These are phyloP conservation scores for Cotesia congregata DNA, from an alignment of 2,888 invertebrate species.

Conservation along the genomic window DNA sequence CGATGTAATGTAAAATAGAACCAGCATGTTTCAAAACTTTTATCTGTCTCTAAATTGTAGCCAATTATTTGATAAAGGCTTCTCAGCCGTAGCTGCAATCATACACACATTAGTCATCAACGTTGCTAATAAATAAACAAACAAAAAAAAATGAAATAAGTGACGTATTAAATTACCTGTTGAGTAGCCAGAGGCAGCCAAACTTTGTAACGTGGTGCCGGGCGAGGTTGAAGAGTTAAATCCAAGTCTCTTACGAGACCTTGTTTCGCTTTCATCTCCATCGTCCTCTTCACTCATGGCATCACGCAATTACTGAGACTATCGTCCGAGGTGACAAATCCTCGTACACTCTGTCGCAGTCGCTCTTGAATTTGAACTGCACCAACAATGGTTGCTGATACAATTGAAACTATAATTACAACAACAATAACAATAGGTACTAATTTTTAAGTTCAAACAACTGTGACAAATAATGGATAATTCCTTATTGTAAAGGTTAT, in stretches of 20 bases:
- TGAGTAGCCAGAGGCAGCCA: constrained; percentile 88
- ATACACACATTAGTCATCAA: background rate
- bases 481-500: background rate
- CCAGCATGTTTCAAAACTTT: constrained; percentile 72
- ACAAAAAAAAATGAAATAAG: constrained; percentile 22
- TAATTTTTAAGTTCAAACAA: background rate
- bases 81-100: constrained; percentile 79
- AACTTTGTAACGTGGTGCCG: constrained; percentile 78
- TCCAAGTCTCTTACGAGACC: constrained; percentile 66
- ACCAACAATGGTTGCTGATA: no score
- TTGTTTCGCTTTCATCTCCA: constrained; percentile 61
- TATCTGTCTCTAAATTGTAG: constrained; percentile 74
- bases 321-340: constrained; percentile 20
- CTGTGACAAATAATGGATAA: background rate
- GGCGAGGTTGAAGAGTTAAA: constrained; percentile 66
- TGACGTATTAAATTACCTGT: constrained; percentile 73
- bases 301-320: constrained; percentile 36
- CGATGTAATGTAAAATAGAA: constrained; percentile 86
- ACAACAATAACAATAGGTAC: background rate
- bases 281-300: constrained; percentile 60
- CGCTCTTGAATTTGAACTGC: no score
- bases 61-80: constrained; percentile 84
- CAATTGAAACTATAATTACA: background rate
- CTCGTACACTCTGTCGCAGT: background rate
- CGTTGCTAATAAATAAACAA: background rate